Evolutionary conservation across 2,113 vertebrate species (phyloP).

Genomic region (Tragelaphus imberbis): DNA sequence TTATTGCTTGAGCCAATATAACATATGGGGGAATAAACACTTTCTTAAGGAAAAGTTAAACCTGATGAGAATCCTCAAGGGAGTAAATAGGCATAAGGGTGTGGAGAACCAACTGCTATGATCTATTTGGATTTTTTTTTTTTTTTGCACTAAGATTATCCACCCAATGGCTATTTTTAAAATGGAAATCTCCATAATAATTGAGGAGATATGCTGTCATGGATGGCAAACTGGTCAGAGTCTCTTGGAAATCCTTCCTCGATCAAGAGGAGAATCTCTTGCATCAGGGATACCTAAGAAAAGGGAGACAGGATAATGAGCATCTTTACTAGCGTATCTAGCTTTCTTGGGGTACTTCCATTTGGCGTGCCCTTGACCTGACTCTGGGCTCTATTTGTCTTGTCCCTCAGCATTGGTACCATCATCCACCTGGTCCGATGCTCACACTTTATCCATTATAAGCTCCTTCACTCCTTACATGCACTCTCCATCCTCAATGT

Average conservation of each 20-base stretch:
- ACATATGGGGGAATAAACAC: conserved; percentile 40
- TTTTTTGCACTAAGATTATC: conserved; percentile 14
- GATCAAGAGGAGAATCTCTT: background rate
- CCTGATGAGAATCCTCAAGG: conserved; percentile 25
- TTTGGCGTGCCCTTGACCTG: too few relatives aligned
- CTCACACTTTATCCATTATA: background rate
- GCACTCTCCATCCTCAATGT: rapidly evolving
- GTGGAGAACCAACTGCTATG: conserved; percentile 39
- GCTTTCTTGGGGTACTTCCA: background rate
- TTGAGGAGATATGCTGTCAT: background rate
- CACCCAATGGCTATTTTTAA: conserved; percentile 55
- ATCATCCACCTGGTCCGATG: background rate
- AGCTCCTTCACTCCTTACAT: background rate
- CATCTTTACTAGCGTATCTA: background rate
- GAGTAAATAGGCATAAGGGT: conserved; percentile 44
- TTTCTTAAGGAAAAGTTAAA: conserved; percentile 39
- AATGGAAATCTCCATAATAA: conserved; percentile 48
- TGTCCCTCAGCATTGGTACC: background rate
- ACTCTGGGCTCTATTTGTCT: background rate
- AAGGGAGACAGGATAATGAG: background rate
- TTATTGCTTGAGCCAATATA: conserved; percentile 1
- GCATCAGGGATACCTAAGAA: background rate
- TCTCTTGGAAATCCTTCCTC: background rate
- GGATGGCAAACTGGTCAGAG: background rate
- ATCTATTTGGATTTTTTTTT: conserved; percentile 34